phyloP scores from a whole-genome alignment of 2,888 invertebrate species.

The Erebia ligea region DNA sequence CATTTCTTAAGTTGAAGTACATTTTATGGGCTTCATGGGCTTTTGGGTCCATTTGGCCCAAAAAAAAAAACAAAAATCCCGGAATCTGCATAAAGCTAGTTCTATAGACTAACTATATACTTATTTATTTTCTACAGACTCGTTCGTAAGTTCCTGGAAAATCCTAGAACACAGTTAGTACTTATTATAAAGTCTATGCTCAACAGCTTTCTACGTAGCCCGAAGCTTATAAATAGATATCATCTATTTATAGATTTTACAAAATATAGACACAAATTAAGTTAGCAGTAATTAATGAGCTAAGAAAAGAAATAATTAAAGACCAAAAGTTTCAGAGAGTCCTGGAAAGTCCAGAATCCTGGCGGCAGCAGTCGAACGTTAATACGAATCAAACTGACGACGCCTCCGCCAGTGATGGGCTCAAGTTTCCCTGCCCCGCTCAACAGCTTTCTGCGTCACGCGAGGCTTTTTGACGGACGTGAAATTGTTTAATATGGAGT shows the following conservation, averaged over 20 bases:
- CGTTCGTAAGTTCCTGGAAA: neutral
- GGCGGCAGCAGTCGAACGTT: constrained; percentile 69
- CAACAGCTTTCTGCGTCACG: constrained; percentile 69
- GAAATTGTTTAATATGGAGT: constrained; percentile 63
- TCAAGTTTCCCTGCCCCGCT: constrained; percentile 71
- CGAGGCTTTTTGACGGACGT: constrained; percentile 67
- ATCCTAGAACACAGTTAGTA: neutral
- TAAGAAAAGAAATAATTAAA: neutral
- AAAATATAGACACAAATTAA: no score
- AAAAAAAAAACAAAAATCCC: no score
- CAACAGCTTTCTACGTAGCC: constrained; percentile 68
- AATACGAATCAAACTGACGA: constrained; percentile 76
- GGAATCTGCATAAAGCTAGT: no score
- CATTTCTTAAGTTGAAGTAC: no score
- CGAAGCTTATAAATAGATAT: no score
- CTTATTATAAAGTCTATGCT: constrained; percentile 39
- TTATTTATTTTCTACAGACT: no score
- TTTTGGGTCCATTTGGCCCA: no score
- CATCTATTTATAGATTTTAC: no score
- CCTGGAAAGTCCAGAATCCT: neutral
- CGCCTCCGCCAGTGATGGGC: constrained; percentile 60
- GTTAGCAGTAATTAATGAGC: no score
- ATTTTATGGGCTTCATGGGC: no score
- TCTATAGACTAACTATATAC: no score
- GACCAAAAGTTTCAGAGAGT: neutral